These are phyloP conservation scores for Gasterosteus aculeatus DNA, from an alignment of 2,113 vertebrate genomes.

Conservation along the genomic window DNA sequence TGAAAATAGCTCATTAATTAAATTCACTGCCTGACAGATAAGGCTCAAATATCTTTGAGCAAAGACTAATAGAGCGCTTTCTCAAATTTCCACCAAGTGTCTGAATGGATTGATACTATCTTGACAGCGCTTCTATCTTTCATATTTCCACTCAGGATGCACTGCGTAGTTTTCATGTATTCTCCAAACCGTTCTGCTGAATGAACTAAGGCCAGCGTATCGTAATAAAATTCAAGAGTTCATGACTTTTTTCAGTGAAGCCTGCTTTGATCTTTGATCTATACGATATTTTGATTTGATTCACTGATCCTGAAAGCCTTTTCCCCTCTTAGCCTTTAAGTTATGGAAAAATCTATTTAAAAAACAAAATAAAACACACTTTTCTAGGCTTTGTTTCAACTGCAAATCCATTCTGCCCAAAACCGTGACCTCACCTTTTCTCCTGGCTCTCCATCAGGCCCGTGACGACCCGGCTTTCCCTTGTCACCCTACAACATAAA, in stretches of 20 bases:
- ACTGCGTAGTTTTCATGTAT: slow-evolving; percentile 33
- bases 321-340: slow-evolving; percentile 23
- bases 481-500: slow-evolving; percentile 85
- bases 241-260: slow-evolving; percentile 37
- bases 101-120: slow-evolving; percentile 48
- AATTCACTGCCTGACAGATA: slow-evolving; percentile 62
- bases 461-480: slow-evolving; percentile 84
- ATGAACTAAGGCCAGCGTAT: slow-evolving; percentile 27
- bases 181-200: slow-evolving; percentile 35
- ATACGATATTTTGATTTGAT: slow-evolving; percentile 32
- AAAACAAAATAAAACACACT: slow-evolving; percentile 16
- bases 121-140: slow-evolving; percentile 45
- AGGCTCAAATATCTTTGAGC: slow-evolving; percentile 48
- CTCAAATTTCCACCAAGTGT: slow-evolving; percentile 26
- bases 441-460: slow-evolving; percentile 84
- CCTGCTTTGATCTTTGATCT: slow-evolving; percentile 40
- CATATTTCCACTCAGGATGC: slow-evolving; percentile 50
- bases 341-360: slow-evolving; percentile 6
- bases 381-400: slow-evolving; percentile 19
- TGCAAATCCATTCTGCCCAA: slow-evolving; percentile 11
- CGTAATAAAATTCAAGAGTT: slow-evolving; percentile 21
- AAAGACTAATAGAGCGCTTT: slow-evolving; percentile 52
- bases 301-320: slow-evolving; percentile 30
- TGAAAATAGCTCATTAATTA: slow-evolving; percentile 62
- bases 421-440: slow-evolving; percentile 79